Base-by-base conservation (phyloP, 2,113 vertebrate species). In the Neogale vison region DNA sequence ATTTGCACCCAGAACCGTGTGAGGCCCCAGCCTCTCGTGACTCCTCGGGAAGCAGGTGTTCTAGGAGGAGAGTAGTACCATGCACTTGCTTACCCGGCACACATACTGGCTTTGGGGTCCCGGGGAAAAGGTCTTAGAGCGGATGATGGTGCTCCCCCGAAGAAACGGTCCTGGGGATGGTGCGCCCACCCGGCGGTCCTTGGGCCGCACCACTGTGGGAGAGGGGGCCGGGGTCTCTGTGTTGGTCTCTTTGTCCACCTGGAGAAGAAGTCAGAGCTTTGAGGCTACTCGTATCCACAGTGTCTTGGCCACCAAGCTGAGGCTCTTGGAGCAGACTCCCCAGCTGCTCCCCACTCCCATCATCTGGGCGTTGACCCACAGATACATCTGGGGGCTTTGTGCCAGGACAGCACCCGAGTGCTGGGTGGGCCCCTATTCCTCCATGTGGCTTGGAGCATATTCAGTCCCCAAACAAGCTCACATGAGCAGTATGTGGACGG, bases 71-170 rank as follows among this genome's bases (percentile, higher is more conserved):
- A 29, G 61, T 0, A 3, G 67, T 0, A 11, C 17, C 20, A 0
- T 0, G 0, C 0, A 1, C 76, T 87, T 94, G 93, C 98, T 99
- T 99, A 99, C 99, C 99, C 99, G 99, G 98, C 99, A 99, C 97
- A 99, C 99, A 21, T 99, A 99, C 92, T 99, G 99, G 99, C 99
- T 99, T 98, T 99, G 99, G 12, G 99, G 99, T 96, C 99, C 99
- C 0, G 99, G 99, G 14, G 99, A 99, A 98, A 99, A 99, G 3
- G 99, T 99, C 98, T 99, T 99, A 21, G 99, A 99, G 96, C 99
- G 99, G 98, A 99, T 99, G 98, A 99, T 99, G 77, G 99, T 99
- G 98, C 99, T 99, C 0, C 99, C 99, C 97, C 99, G 99, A 94
- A 99, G 99, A 98, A 99, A 99, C 1, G 99, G 99, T 86, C 98